Base-by-base conservation (phyloP, 1,140 invertebrate genomes). In the Dendroctonus valens region DNA sequence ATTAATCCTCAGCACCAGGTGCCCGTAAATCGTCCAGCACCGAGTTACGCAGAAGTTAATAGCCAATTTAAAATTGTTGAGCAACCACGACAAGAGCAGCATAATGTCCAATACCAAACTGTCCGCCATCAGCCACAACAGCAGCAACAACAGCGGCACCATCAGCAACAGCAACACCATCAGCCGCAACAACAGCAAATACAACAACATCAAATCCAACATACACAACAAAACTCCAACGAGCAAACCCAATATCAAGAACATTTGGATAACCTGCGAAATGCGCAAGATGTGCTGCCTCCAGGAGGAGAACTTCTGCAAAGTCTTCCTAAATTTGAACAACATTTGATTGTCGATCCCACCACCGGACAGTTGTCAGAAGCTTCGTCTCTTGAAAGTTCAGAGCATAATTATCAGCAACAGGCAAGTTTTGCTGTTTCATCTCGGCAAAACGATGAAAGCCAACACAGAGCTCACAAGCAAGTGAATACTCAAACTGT, bases 321-420 rank as follows among this genome's bases (percentile, higher is more conserved):
- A 65, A 84, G 89, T 39, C 84, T 91, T 59, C 85, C 89, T 6
- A 89, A 89, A 79, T 85, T 86, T 63, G 89, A 91, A 78, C 88
- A 91, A 69, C 89, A 91, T 73, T 86, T 87, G 48, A 83, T 84
- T 5, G 81, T 85, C 15, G 78, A 81, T 46, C 74, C 63, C 38
- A 40, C 68, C 51, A 65, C 62, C 42, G 70, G 72, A 14, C 67
- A 69, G 44, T 49, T 41, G 40, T 68, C 65, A 14, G 70, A 59
- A 48, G 7, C 58, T 26, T 41, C 14, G 7, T n/a, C 68, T 11
- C 14, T 38, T 14, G 50, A 60, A 15, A 26, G 37, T n/a, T 14
- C 49, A 7, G 26, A 26, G 26, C 26, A 26, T 26, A 26, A 26
- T 26, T 26, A 26, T 26, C 26, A 26, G 3, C 69, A 59, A 12